phyloP scores from a whole-genome alignment of 2,113 vertebrate species.

The Entomyzon cyanotis region DNA sequence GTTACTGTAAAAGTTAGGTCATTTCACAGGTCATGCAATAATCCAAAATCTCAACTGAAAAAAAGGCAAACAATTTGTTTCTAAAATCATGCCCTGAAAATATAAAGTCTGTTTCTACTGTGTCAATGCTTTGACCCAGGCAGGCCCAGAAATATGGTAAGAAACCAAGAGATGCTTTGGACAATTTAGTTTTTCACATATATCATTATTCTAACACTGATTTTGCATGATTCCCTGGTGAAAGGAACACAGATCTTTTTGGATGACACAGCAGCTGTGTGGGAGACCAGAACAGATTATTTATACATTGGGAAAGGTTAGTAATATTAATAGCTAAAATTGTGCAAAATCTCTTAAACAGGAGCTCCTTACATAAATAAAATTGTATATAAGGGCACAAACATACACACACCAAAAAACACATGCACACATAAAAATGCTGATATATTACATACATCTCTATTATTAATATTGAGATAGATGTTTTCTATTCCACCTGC shows the following conservation, averaged over 20 bases:
- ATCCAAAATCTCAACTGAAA: background rate
- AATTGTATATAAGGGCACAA: background rate
- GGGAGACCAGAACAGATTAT: background rate
- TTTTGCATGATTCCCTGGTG: background rate
- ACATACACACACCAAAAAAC: background rate
- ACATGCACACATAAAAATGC: accelerated
- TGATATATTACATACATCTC: background rate
- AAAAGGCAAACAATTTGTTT: background rate
- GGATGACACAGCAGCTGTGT: background rate
- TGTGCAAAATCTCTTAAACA: background rate
- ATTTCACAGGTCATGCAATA: background rate
- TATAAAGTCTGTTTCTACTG: background rate
- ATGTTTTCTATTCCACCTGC: background rate
- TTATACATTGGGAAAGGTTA: background rate
- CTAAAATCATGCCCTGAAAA: background rate
- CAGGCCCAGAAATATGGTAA: background rate
- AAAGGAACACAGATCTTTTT: background rate
- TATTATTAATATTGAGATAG: background rate
- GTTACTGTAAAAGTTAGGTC: background rate
- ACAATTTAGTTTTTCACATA: background rate
- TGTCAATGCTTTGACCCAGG: background rate
- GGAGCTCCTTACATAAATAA: background rate
- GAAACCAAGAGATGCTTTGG: background rate
- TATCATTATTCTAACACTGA: background rate
- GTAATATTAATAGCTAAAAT: background rate